Percentiles rank a stretch among this genome's conserved stretches.
These are phyloP conservation scores for Seriola aureovittata DNA, from an alignment of 2,113 vertebrate species.

Conservation along the genomic window DNA sequence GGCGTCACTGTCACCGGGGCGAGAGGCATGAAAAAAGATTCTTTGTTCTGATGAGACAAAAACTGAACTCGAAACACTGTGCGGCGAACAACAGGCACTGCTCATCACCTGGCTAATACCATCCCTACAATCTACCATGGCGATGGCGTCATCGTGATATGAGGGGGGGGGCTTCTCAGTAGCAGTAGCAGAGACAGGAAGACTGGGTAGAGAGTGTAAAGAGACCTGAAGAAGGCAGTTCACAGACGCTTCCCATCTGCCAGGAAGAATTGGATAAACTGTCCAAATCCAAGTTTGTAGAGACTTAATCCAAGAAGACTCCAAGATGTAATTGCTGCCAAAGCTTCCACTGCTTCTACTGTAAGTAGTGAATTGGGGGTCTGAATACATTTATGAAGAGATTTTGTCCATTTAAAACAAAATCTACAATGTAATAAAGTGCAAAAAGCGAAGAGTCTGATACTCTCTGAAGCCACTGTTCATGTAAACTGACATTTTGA, in stretches of 20 bases:
- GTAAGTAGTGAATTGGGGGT: neutral
- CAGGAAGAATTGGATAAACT: neutral
- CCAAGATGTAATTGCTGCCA: neutral
- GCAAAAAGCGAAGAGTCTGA: neutral
- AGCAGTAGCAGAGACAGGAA: too few relatives aligned
- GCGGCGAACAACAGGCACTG: too few relatives aligned
- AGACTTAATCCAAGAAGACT: neutral
- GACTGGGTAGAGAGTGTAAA: neutral
- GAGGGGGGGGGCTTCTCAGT: too few relatives aligned
- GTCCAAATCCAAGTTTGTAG: neutral
- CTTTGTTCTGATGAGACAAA: too few relatives aligned
- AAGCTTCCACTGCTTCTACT: neutral
- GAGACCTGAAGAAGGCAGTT: neutral
- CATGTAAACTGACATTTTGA: conserved; percentile 18
- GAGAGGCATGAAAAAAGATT: too few relatives aligned
- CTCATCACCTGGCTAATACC: neutral
- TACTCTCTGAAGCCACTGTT: neutral
- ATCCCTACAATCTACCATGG: neutral
- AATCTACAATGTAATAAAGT: neutral
- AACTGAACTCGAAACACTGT: too few relatives aligned
- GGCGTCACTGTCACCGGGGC: too few relatives aligned
- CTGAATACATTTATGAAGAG: too few relatives aligned
- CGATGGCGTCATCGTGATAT: too few relatives aligned
- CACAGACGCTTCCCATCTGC: neutral
- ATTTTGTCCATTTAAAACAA: neutral